phyloP scores from a whole-genome alignment of 2,888 invertebrate species.

The Ellobium chinense region DNA sequence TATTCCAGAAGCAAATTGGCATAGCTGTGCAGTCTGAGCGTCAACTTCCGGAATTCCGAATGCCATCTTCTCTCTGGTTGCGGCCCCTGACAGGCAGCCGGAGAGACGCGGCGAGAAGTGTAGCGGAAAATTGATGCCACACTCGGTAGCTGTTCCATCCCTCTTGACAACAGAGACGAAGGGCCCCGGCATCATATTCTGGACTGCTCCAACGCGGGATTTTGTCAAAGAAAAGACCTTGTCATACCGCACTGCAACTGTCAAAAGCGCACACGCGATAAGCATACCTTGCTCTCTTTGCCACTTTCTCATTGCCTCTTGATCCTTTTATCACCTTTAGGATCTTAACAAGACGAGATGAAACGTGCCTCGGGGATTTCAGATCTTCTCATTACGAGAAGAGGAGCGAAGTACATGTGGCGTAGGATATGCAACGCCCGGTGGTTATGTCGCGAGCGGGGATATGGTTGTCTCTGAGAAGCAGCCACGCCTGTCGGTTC shows the following conservation, averaged over 20 bases:
- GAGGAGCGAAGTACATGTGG: neutral
- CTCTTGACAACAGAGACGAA: neutral
- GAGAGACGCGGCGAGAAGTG: neutral
- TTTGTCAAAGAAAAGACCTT: neutral
- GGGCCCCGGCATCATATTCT: neutral
- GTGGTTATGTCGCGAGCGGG: too few relatives aligned
- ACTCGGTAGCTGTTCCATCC: neutral
- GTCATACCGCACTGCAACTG: neutral
- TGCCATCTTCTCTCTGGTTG: neutral
- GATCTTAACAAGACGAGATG: neutral
- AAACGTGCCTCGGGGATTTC: neutral
- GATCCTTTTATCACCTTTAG: neutral
- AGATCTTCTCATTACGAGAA: neutral
- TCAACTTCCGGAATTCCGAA: conserved; percentile 5
- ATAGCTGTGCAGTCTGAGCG: neutral
- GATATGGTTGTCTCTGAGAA: too few relatives aligned
- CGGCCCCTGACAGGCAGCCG: neutral
- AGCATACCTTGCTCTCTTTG: neutral
- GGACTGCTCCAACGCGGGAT: neutral
- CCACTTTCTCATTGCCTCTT: neutral
- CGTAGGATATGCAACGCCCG: too few relatives aligned
- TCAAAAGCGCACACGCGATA: neutral
- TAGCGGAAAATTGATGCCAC: conserved; percentile 20
- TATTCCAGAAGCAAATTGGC: conserved; percentile 13
- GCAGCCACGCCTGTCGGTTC: too few relatives aligned